Conservation (phyloP, 2,888 invertebrate genomes). For the Gibbula magus region DNA sequence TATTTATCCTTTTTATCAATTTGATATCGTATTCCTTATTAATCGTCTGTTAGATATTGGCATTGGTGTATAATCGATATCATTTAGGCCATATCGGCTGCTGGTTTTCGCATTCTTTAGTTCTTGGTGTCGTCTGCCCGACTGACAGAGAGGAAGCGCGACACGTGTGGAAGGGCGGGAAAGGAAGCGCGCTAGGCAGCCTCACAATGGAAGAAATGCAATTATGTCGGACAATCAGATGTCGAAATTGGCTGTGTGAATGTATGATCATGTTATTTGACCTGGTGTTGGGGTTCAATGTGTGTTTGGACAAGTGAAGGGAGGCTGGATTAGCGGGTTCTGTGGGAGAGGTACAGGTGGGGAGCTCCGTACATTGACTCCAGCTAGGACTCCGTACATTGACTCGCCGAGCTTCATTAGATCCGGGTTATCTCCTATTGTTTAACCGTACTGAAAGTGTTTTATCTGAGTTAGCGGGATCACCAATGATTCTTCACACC, state of each 20-base stretch:
- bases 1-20: neutral
- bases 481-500: neutral
- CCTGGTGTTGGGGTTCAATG: neutral
- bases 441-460: neutral
- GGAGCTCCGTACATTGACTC: neutral
- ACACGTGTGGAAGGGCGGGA: neutral
- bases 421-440: neutral
- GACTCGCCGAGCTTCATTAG: conserved; percentile 18
- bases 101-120: no score
- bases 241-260: conserved; percentile 5
- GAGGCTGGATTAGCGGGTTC: neutral
- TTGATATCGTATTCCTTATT: neutral
- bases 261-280: neutral
- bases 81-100: no score
- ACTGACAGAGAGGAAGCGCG: neutral
- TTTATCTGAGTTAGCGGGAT: neutral
- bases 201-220: conserved; percentile 22
- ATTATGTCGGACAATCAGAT: conserved; percentile 16
- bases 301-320: neutral
- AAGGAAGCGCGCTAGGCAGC: conserved; percentile 13
- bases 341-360: neutral
- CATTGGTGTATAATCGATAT: no score
- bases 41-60: neutral
- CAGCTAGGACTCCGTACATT: neutral
- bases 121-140: neutral